A percentile compares a stretch with the other conserved stretches of the same genome.
Conservation (phyloP, 2,888 invertebrate genomes). For the Zaprionus bogoriensis region DNA sequence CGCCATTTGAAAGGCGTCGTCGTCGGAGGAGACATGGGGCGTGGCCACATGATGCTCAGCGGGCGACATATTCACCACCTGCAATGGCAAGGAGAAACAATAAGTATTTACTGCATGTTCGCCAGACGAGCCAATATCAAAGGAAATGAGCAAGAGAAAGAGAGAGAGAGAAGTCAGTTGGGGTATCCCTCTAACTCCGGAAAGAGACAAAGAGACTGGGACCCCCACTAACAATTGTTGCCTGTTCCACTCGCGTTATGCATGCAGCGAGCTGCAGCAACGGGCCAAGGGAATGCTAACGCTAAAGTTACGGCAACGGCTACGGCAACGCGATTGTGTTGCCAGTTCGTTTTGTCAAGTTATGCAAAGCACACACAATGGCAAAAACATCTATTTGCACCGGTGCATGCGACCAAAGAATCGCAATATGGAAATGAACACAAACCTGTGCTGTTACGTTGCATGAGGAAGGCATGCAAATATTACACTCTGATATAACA, state of each 20-base stretch:
- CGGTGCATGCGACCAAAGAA: constrained; percentile 10
- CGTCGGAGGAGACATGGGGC: constrained; percentile 20
- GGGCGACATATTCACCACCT: constrained; percentile 66
- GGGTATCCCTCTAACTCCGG: too few relatives aligned
- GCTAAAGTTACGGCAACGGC: background rate
- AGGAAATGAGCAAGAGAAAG: background rate
- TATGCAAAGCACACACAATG: constrained; percentile 29
- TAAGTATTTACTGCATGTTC: constrained; percentile 22
- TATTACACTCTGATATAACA: too few relatives aligned
- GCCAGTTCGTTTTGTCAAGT: constrained; percentile 31
- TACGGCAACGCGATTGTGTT: background rate
- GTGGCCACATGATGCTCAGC: constrained; percentile 50
- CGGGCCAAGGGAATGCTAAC: too few relatives aligned
- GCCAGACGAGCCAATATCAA: constrained; percentile 20
- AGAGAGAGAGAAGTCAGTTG: background rate
- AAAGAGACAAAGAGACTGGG: too few relatives aligned
- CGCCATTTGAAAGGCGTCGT: constrained; percentile 47
- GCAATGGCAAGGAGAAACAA: constrained; percentile 21
- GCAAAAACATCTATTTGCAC: background rate
- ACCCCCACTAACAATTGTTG: constrained; percentile 25
- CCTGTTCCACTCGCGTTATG: background rate
- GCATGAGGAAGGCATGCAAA: too few relatives aligned
- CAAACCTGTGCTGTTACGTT: too few relatives aligned
- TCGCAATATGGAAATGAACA: too few relatives aligned
- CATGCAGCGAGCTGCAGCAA: background rate